phyloP scores from a whole-genome alignment of 1,140 invertebrate species.

The Papilio polytes region DNA sequence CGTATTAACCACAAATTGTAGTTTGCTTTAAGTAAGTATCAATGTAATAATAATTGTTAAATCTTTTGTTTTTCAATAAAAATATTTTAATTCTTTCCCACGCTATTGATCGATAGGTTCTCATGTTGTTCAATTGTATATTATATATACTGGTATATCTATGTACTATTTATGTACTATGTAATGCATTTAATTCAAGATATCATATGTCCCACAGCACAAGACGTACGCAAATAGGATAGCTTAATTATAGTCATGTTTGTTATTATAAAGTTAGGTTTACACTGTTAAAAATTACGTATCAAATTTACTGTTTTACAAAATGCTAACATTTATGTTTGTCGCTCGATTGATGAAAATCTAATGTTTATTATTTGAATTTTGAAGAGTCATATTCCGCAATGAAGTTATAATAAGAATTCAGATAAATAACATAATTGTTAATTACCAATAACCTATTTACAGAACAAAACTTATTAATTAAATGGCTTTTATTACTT shows the following conservation, averaged over 20 bases:
- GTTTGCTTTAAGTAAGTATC: no score
- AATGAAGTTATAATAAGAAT: not conserved
- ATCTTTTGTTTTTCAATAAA: no score
- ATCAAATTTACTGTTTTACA: no score
- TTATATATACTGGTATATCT: no score
- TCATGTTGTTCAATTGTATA: not conserved
- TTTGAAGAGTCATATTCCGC: not conserved
- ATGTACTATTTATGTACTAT: not conserved
- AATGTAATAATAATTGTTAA: no score
- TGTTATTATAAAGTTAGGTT: not conserved
- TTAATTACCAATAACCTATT: not conserved
- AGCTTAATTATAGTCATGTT: slow-evolving; percentile 30
- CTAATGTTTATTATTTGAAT: no score
- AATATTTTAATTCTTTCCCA: no score
- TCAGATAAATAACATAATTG: not conserved
- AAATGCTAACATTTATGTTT: no score
- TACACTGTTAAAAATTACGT: not conserved
- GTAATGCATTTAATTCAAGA: slow-evolving; percentile 29
- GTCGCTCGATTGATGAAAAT: no score
- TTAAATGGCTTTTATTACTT: not conserved
- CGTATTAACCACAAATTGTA: no score
- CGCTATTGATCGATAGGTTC: not conserved
- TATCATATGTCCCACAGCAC: slow-evolving; percentile 29
- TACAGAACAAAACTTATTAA: no score
- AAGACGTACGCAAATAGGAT: slow-evolving; percentile 30